Percentiles rank a stretch among this genome's conserved stretches.
phyloP scores from a whole-genome alignment of 2,113 vertebrate species.

The Neotragus pygmaeus region DNA sequence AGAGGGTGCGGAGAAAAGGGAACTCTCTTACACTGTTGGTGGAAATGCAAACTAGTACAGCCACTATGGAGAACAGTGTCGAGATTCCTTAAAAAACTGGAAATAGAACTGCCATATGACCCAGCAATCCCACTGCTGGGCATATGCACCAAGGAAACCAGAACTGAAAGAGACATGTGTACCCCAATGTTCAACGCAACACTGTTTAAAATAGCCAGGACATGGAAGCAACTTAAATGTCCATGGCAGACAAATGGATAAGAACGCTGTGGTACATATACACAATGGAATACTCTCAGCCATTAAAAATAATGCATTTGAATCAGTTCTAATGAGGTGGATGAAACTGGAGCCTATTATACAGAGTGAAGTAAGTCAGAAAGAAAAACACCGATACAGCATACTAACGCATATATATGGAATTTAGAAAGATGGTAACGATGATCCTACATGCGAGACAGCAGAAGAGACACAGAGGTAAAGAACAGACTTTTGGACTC shows the following conservation, averaged over 20 bases:
- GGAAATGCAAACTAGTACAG: not conserved
- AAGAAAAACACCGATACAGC: not conserved
- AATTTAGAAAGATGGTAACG: not conserved
- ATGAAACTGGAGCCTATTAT: not conserved
- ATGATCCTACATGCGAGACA: not conserved
- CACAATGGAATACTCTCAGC: not conserved
- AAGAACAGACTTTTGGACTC: not conserved
- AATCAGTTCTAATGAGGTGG: not conserved
- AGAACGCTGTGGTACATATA: not conserved
- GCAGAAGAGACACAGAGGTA: not conserved
- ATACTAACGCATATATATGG: rapidly evolving
- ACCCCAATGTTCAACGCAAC: not conserved
- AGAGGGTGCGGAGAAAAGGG: not conserved
- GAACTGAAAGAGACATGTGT: not conserved
- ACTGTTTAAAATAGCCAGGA: not conserved
- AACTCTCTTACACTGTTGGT: not conserved
- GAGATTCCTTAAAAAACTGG: not conserved
- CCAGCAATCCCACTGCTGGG: not conserved
- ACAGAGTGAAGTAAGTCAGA: not conserved
- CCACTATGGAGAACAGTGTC: not conserved
- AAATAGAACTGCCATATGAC: not conserved
- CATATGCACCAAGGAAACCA: not conserved
- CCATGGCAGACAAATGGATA: not conserved
- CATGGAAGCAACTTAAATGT: not conserved
- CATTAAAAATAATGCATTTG: not conserved